phyloP scores from a whole-genome alignment of 2,113 vertebrate genomes.

The Tachysurus fulvidraco region DNA sequence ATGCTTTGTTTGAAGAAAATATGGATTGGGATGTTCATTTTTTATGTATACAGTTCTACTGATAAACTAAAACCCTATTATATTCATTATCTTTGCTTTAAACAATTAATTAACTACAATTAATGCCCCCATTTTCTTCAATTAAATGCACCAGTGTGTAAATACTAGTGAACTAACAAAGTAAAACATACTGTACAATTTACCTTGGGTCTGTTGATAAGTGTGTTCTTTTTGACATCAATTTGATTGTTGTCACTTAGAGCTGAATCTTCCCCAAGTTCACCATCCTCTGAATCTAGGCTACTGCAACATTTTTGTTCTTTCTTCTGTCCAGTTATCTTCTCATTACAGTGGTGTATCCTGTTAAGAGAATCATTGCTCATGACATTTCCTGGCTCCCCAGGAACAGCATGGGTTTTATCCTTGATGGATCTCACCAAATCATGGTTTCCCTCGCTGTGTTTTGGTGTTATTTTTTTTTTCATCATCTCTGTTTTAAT shows the following conservation, averaged over 20 bases:
- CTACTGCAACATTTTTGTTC: conserved; percentile 69
- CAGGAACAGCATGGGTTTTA: conserved; percentile 63
- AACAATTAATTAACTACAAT: neutral
- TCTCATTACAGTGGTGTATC: conserved; percentile 59
- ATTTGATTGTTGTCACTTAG: conserved; percentile 61
- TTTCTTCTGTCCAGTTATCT: conserved; percentile 47
- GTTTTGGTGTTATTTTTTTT: conserved; percentile 61
- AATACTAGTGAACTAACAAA: neutral
- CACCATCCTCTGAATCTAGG: conserved; percentile 73
- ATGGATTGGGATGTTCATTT: too few relatives aligned
- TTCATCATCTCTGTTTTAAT: conserved; percentile 62
- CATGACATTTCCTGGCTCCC: conserved; percentile 60
- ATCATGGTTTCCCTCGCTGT: conserved; percentile 60
- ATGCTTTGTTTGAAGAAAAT: too few relatives aligned
- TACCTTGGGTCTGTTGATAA: conserved; percentile 67
- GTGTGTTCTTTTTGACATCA: conserved; percentile 45
- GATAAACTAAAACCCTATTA: neutral
- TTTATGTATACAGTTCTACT: neutral
- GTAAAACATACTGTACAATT: neutral
- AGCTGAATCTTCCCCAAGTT: conserved; percentile 66
- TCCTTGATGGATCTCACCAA: conserved; percentile 63
- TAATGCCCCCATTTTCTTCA: neutral
- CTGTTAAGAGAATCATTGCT: conserved; percentile 73
- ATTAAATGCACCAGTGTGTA: neutral
- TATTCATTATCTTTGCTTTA: too few relatives aligned